Percentiles rank a stretch among this genome's conserved stretches.
phyloP scores from a whole-genome alignment of 1,140 invertebrate genomes.

The Drosophila varians region DNA sequence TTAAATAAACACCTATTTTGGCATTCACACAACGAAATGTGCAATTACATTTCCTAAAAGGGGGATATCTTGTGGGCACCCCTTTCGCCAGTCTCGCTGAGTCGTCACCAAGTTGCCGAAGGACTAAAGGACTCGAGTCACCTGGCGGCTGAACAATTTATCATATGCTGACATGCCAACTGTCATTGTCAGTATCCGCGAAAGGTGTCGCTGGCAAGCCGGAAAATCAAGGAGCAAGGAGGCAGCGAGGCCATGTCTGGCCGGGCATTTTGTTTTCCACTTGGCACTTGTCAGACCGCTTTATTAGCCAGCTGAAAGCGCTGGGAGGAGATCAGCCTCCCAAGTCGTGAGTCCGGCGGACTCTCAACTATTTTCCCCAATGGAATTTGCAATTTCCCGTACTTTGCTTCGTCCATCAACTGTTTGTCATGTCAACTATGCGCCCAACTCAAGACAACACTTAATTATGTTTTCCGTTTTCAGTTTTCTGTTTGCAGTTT shows the following conservation, averaged over 20 bases:
- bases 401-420: constrained; percentile 50
- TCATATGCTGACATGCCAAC: constrained; percentile 70
- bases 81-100: background rate
- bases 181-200: constrained; percentile 49
- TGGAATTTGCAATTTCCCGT: constrained; percentile 41
- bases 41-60: constrained; percentile 69
- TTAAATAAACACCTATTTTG: constrained; percentile 77
- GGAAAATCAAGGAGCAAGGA: constrained; percentile 3
- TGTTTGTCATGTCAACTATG: constrained; percentile 67
- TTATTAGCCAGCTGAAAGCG: constrained; percentile 42
- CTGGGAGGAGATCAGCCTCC: background rate
- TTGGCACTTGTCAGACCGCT: constrained; percentile 59
- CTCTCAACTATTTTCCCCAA: constrained; percentile 25
- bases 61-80: background rate
- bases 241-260: constrained; percentile 3
- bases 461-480: constrained; percentile 69
- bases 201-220: constrained; percentile 14
- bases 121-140: constrained; percentile 21
- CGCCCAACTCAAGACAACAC: constrained; percentile 69
- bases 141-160: constrained; percentile 62
- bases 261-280: constrained; percentile 35
- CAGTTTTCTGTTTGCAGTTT: background rate
- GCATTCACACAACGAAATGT: constrained; percentile 69
- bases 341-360: constrained; percentile 6
- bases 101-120: constrained; percentile 8